phyloP scores from a whole-genome alignment of 2,888 invertebrate genomes.

The Dryobotodes eremita region DNA sequence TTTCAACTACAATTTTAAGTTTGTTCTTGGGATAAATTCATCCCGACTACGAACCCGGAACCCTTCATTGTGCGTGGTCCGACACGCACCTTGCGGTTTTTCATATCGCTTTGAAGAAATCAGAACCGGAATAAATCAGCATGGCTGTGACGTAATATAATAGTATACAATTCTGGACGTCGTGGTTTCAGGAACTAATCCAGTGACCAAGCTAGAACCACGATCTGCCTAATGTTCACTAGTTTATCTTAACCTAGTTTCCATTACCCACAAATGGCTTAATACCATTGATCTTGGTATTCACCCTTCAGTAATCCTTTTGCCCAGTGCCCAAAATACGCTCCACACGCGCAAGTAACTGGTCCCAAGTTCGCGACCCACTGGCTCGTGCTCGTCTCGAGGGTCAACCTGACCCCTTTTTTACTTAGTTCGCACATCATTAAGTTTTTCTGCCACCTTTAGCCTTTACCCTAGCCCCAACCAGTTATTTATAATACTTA shows the following conservation, averaged over 20 bases:
- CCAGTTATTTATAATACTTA: not conserved
- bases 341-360: not conserved
- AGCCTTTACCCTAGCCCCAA: slow-evolving; percentile 1
- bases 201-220: not conserved
- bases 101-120: not conserved
- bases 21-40: no score
- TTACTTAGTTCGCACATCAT: slow-evolving; percentile 64
- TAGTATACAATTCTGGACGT: not conserved
- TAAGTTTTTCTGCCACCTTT: slow-evolving; percentile 54
- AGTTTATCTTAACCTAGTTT: slow-evolving; percentile 5
- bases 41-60: no score
- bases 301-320: slow-evolving; percentile 15
- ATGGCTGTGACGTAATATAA: not conserved
- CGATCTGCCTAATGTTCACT: not conserved
- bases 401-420: slow-evolving; percentile 62
- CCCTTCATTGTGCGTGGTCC: no score
- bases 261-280: not conserved
- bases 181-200: not conserved
- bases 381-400: slow-evolving; percentile 59
- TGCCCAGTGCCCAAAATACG: slow-evolving; percentile 39
- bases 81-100: no score
- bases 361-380: slow-evolving; percentile 57
- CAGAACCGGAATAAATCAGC: not conserved
- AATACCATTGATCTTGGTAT: slow-evolving; percentile 10
- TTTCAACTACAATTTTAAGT: no score